phyloP scores from a whole-genome alignment of 2,888 invertebrate genomes.

The Horisme vitalbata region DNA sequence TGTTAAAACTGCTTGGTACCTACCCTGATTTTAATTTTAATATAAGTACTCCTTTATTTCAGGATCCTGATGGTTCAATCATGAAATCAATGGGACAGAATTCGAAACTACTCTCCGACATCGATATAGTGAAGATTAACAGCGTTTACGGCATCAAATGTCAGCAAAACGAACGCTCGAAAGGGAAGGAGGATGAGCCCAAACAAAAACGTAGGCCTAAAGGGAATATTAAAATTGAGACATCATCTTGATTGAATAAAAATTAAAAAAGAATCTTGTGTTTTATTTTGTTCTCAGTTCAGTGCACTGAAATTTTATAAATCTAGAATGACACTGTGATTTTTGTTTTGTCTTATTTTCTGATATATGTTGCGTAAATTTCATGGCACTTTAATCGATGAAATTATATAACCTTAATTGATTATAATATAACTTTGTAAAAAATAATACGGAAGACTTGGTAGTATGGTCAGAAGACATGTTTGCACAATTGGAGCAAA shows the following conservation, averaged over 20 bases:
- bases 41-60: no score
- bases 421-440: no score
- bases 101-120: conserved; percentile 52
- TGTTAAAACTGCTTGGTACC: no score
- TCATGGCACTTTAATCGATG: no score
- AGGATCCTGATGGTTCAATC: conserved; percentile 65
- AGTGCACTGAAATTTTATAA: not conserved
- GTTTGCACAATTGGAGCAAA: no score
- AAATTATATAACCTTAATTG: no score
- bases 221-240: not conserved
- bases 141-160: conserved; percentile 64
- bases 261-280: not conserved
- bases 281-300: not conserved
- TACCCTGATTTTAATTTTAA: no score
- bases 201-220: not conserved
- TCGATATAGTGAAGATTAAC: conserved; percentile 67
- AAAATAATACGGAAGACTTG: no score
- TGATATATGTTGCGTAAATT: no score
- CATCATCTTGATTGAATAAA: not conserved
- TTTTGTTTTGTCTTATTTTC: no score
- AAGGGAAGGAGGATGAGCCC: not conserved
- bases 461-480: no score
- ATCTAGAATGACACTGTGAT: no score
- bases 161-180: conserved; percentile 29
- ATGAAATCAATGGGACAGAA: conserved; percentile 66